Base-by-base conservation (phyloP, 92 coral and sea anemone species). In the Zoanthus sansibaricus region DNA sequence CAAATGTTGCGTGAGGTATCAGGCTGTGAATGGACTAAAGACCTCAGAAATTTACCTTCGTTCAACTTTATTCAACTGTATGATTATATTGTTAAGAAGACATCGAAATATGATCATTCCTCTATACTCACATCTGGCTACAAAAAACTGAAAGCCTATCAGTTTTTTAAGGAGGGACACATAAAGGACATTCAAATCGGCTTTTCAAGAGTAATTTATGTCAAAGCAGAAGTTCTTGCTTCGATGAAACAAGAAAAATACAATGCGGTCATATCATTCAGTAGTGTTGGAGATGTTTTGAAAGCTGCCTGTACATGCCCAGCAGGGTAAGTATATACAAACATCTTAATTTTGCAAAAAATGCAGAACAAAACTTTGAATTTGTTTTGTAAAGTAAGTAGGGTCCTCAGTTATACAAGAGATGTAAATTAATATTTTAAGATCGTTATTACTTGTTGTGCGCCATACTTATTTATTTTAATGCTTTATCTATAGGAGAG, bases 251-350 rank as follows among this genome's bases (percentile, higher is more conserved):
- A 71, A 59, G 25, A 48, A 25, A 84, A 77, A 49, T 91, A 91
- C 87, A 67, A 70, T 49, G 11, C 6, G 5, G n/a, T 58, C 18
- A 15, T 58, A 9, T 13, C 14, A 13, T 1, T 58, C 18, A 16
- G 14, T 14, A 13, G 18, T 15, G 6, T 4, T 58, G n/a, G 64
- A 16, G 18, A 14, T 58, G 64, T 11, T 16, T 11, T 14, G 5
- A 13, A 58, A 69, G 94, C 89, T 25, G 94, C 94, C 25, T 91
- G 94, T 86, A 75, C 87, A 82, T 91, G 91, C 84, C 89, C 89
- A 16, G 91, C 94, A 91, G 91, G 91, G 94, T 91, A 87, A 86
- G 4, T 3, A 37, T 37, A 37, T 37, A 37, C 42, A 37, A 11
- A 49, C 18, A 61, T 61, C 15, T 18, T 61, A 5, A 15, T 61